A percentile compares a stretch with the other conserved stretches of the same genome.
phyloP scores from a whole-genome alignment of 1,140 invertebrate species.

The Zaprionus tsacasi region DNA sequence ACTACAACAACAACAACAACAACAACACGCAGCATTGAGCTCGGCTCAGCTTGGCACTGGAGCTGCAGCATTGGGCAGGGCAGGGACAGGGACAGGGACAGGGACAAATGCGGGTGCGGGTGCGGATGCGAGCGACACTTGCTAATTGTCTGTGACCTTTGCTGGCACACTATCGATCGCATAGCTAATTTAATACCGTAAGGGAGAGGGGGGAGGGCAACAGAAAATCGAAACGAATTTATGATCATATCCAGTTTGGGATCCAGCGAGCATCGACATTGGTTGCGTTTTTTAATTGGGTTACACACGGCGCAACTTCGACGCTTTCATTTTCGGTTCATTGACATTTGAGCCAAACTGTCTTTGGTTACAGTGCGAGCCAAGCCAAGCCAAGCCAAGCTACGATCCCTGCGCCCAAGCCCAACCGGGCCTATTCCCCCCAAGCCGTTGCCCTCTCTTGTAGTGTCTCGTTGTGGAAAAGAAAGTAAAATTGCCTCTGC shows the following conservation, averaged over 20 bases:
- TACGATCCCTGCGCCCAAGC: background rate
- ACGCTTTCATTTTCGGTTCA: conserved; percentile 72
- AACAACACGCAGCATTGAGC: conserved; percentile 53
- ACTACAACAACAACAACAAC: conserved; percentile 30
- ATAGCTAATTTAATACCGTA: conserved; percentile 38
- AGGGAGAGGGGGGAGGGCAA: background rate
- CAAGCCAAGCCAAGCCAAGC: background rate
- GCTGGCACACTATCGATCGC: conserved; percentile 48
- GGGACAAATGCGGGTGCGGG: conserved; percentile 52
- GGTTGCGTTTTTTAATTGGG: conserved; percentile 56
- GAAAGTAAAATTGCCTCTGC: conserved; percentile 71
- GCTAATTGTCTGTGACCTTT: conserved; percentile 80
- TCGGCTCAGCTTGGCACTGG: conserved; percentile 57
- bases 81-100: background rate
- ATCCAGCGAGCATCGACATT: conserved; percentile 4
- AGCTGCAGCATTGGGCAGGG: conserved; percentile 42
- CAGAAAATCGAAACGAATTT: conserved; percentile 30
- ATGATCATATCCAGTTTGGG: background rate
- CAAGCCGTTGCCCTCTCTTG: background rate
- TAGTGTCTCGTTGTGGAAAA: conserved; percentile 53
- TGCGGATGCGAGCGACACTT: conserved; percentile 75
- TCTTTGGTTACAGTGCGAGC: background rate
- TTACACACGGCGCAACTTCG: conserved; percentile 43
- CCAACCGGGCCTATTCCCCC: background rate
- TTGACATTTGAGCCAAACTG: conserved; percentile 48